These are phyloP conservation scores for Habroteleia sp. DNA, from an alignment of 2,888 invertebrate genomes.

Conservation along the genomic window DNA sequence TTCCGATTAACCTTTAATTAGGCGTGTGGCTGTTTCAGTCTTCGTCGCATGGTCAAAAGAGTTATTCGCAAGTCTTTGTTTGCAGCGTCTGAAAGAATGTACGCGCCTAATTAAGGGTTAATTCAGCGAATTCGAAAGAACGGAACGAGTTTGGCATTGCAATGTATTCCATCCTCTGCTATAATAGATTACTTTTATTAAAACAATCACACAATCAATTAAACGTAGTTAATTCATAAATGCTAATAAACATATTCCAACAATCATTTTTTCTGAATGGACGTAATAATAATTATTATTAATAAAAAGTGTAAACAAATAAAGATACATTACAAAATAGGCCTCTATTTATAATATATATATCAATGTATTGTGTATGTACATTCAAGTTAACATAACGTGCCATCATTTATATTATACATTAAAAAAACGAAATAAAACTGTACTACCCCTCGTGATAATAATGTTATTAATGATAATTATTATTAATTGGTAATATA, in stretches of 20 bases:
- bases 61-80: too few relatives aligned
- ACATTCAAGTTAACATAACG: constrained; percentile 79
- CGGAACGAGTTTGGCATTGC: background rate
- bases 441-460: constrained; percentile 68
- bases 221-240: constrained; percentile 72
- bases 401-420: constrained; percentile 75
- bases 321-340: constrained; percentile 76
- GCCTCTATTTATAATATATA: constrained; percentile 75
- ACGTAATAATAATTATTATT: constrained; percentile 63
- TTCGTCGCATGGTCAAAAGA: too few relatives aligned
- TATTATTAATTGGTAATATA: constrained; percentile 61
- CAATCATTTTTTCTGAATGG: constrained; percentile 68
- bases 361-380: constrained; percentile 73
- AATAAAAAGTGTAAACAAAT: constrained; percentile 71
- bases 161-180: constrained; percentile 48
- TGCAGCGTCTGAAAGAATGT: background rate
- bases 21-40: background rate
- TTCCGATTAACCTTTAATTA: background rate
- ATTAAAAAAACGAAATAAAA: constrained; percentile 72
- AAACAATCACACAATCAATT: constrained; percentile 67
- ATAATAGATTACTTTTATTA: constrained; percentile 28
- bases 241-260: constrained; percentile 78
- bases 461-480: constrained; percentile 55
- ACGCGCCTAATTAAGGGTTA: constrained; percentile 7
- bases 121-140: constrained; percentile 12